Percentiles rank a stretch among this genome's conserved stretches.
Conservation (phyloP, 2,888 invertebrate species). For the Cerastoderma edule region DNA sequence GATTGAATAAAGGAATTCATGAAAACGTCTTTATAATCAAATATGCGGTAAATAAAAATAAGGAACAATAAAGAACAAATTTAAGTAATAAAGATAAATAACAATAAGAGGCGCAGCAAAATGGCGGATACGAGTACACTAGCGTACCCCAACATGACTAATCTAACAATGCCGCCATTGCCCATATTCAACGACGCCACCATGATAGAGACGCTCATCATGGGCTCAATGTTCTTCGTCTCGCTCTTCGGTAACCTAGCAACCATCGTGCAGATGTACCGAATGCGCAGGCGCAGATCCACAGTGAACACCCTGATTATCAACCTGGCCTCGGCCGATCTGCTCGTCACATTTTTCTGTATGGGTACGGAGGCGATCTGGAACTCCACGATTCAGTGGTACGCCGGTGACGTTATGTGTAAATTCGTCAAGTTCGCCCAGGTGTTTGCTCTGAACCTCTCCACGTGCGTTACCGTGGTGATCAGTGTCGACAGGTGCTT, state of each 20-base stretch:
- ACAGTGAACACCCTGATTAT: constrained; percentile 89
- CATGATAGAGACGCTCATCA: constrained; percentile 88
- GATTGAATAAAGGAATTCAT: no score
- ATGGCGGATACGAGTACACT: not conserved
- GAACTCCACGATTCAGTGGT: constrained; percentile 92
- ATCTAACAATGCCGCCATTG: constrained; percentile 74
- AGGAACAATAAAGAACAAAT: no score
- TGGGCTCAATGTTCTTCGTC: constrained; percentile 89
- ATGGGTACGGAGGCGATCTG: constrained; percentile 92
- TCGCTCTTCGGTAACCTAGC: constrained; percentile 91
- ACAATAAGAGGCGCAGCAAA: no score
- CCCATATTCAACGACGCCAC: constrained; percentile 88
- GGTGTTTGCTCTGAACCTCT: constrained; percentile 91
- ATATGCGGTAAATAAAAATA: no score
- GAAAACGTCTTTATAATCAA: no score
- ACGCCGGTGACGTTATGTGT: constrained; percentile 90
- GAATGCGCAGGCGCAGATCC: constrained; percentile 85
- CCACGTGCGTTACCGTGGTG: constrained; percentile 92
- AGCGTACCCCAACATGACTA: not conserved
- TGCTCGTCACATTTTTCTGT: constrained; percentile 92
- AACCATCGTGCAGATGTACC: constrained; percentile 90
- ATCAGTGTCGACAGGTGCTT: constrained; percentile 93
- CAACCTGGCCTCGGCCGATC: constrained; percentile 92
- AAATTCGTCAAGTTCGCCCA: constrained; percentile 92
- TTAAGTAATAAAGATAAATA: no score